Conservation (phyloP, 2,888 invertebrate species). For the Rosalia funebris region DNA sequence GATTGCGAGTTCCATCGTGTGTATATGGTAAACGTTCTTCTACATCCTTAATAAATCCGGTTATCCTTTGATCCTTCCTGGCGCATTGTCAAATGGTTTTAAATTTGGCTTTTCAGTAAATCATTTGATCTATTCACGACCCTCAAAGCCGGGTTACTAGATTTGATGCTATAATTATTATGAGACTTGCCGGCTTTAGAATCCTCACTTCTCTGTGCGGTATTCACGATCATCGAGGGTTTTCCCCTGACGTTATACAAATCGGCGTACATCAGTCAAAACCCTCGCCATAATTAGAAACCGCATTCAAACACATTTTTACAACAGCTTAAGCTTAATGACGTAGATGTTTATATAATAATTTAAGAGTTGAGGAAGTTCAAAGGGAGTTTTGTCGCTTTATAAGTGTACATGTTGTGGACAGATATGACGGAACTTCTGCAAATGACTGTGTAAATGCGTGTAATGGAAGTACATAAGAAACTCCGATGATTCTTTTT, state of each 20-base stretch:
- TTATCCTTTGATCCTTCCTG: constrained; percentile 21
- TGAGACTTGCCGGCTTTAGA: constrained; percentile 24
- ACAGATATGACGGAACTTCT: background rate
- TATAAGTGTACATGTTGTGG: background rate
- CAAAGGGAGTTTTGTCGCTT: constrained; percentile 34
- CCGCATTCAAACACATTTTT: constrained; percentile 42
- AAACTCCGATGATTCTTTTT: too few species aligned
- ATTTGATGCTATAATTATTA: constrained; percentile 31
- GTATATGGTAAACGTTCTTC: background rate
- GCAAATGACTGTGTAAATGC: background rate
- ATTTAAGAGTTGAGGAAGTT: constrained; percentile 37
- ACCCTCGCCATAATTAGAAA: constrained; percentile 43
- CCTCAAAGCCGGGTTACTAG: constrained; percentile 24
- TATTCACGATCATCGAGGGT: constrained; percentile 28
- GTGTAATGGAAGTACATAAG: too few species aligned
- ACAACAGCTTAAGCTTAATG: constrained; percentile 45
- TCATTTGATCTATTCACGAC: constrained; percentile 23
- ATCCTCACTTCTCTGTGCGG: constrained; percentile 16
- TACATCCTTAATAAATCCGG: background rate
- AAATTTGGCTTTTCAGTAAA: constrained; percentile 23
- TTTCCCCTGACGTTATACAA: constrained; percentile 34
- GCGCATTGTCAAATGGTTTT: constrained; percentile 18
- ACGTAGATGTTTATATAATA: constrained; percentile 41
- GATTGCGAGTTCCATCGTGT: background rate
- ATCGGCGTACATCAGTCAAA: constrained; percentile 38